These are phyloP conservation scores for Falco berigora DNA, from an alignment of 2,797 vertebrate species.

Conservation along the genomic window DNA sequence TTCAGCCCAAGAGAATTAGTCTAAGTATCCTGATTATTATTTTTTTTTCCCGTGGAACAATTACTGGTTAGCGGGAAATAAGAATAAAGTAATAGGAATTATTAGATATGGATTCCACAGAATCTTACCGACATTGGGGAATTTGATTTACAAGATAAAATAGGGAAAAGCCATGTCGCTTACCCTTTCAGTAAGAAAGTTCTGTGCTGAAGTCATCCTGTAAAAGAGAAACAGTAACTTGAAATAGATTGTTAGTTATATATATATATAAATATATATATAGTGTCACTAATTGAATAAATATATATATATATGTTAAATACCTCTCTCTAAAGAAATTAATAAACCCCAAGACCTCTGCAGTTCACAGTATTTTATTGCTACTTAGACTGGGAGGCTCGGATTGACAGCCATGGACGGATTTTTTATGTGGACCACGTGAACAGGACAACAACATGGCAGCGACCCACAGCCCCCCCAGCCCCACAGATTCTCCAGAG, in stretches of 20 bases:
- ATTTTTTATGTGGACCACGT: slow-evolving; percentile 99
- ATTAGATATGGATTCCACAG: neutral
- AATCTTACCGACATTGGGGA: neutral
- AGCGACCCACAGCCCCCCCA: slow-evolving; percentile 91
- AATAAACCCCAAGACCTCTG: neutral
- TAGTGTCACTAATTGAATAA: no score
- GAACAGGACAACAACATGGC: slow-evolving; percentile 98
- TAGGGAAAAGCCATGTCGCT: neutral
- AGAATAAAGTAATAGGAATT: neutral
- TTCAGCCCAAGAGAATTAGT: neutral
- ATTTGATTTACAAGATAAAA: neutral
- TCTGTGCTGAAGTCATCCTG: neutral
- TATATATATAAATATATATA: neutral
- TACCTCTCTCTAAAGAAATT: neutral
- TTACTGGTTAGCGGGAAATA: neutral
- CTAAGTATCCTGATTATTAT: neutral
- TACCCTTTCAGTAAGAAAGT: neutral
- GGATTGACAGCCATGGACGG: slow-evolving; percentile 96
- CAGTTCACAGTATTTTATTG: neutral
- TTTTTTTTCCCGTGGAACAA: neutral
- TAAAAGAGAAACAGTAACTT: neutral
- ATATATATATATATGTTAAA: no score
- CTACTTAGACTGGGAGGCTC: slow-evolving; percentile 92
- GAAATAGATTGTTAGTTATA: neutral
- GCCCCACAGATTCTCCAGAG: slow-evolving; percentile 93